Evolutionary conservation across 2,797 vertebrate genomes (phyloP).

Genomic region (Lithobates pipiens): DNA sequence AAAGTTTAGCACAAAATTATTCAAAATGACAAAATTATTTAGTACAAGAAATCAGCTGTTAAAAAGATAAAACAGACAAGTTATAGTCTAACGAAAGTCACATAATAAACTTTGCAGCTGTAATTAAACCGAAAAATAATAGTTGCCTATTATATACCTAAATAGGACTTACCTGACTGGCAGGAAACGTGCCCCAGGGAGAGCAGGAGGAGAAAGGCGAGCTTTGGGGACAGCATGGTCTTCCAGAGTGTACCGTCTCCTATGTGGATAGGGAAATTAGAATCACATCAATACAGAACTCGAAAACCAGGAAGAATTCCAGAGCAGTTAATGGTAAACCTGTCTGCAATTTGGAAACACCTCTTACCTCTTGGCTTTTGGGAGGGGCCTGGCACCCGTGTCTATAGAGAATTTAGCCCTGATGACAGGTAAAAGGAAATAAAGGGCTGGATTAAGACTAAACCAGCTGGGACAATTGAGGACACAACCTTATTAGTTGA

Average conservation of each 20-base stretch:
- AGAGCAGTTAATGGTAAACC: conserved; percentile 43
- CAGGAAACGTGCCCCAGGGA: conserved; percentile 67
- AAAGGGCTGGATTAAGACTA: no score
- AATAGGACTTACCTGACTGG: conserved; percentile 78
- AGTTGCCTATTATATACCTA: background rate
- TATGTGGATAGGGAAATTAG: background rate
- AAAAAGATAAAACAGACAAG: no score
- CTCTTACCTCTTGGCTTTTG: conserved; percentile 9
- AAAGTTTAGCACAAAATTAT: no score
- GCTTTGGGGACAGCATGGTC: conserved; percentile 65
- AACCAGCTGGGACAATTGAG: no score
- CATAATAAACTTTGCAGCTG: no score
- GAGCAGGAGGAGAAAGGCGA: conserved; percentile 69
- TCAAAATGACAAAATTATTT: no score
- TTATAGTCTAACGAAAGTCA: no score
- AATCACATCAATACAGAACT: conserved; percentile 3
- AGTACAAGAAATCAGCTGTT: no score
- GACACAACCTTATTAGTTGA: no score
- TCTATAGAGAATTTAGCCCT: no score
- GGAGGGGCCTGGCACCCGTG: conserved; percentile 27
- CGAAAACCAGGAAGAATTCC: conserved; percentile 31
- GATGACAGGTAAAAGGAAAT: no score
- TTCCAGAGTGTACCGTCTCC: background rate
- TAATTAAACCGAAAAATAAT: background rate
- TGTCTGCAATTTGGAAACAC: conserved; percentile 25